Evolutionary conservation across 2,888 invertebrate species (phyloP).

Genomic region (Acrobasis consociella): DNA sequence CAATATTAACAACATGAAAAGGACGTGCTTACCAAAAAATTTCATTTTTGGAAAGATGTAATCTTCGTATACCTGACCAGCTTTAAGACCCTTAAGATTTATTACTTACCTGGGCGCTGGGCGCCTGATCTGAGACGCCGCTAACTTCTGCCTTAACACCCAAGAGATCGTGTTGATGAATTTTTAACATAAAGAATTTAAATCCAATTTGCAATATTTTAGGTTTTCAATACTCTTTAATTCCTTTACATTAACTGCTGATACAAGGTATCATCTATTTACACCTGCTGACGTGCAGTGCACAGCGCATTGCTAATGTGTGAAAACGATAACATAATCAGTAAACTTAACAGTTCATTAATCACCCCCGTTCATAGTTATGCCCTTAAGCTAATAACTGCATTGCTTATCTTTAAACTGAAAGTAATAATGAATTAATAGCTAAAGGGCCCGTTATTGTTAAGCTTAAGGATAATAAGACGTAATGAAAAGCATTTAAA

Average conservation of each 20-base stretch:
- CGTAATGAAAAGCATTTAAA: not conserved
- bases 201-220: too few species aligned
- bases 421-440: not conserved
- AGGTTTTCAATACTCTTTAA: too few species aligned
- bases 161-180: not conserved
- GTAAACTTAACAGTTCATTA: conserved; percentile 9
- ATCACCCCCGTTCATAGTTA: not conserved
- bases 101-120: conserved; percentile 6
- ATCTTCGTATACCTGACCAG: not conserved
- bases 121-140: not conserved
- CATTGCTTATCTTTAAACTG: not conserved
- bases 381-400: conserved; percentile 7
- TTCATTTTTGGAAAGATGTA: not conserved
- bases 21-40: not conserved
- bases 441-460: not conserved
- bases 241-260: too few species aligned
- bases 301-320: not conserved
- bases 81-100: conserved; percentile 3
- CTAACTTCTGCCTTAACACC: not conserved
- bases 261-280: not conserved
- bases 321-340: conserved; percentile 26
- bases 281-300: not conserved
- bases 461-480: not conserved
- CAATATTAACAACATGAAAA: too few species aligned
- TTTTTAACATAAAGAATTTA: not conserved